Percentiles rank a stretch among this genome's conserved stretches.
These are phyloP conservation scores for Notodonta dromedarius DNA, from an alignment of 2,888 invertebrate genomes.

Conservation along the genomic window DNA sequence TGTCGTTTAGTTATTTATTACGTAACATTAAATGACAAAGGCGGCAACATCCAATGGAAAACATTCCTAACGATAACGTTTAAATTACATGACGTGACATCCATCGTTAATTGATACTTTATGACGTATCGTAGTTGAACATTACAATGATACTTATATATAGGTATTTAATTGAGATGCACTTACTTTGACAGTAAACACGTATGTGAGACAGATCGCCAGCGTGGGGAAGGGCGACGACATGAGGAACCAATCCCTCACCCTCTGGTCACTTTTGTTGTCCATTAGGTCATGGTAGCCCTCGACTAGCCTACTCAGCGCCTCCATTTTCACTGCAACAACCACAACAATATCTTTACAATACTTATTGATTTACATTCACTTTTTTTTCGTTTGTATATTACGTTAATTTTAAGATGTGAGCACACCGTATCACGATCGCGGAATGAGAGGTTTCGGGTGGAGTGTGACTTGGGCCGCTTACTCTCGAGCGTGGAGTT, in stretches of 20 bases:
- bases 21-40: slow-evolving; percentile 23
- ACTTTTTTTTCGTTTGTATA: slow-evolving; percentile 16
- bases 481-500: slow-evolving; percentile 49
- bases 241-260: slow-evolving; percentile 92
- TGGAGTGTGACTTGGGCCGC: slow-evolving; percentile 35
- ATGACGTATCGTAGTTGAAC: slow-evolving; percentile 27
- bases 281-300: slow-evolving; percentile 92
- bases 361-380: slow-evolving; percentile 17
- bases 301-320: slow-evolving; percentile 84
- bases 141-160: slow-evolving; percentile 6
- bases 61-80: slow-evolving; percentile 40
- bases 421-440: slow-evolving; percentile 33
- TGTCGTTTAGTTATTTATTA: slow-evolving; percentile 12
- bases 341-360: slow-evolving; percentile 28
- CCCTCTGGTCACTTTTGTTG: slow-evolving; percentile 92
- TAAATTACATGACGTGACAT: slow-evolving; percentile 41
- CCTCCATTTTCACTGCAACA: slow-evolving; percentile 85
- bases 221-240: slow-evolving; percentile 92
- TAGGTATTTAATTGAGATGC: background rate
- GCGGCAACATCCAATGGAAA: slow-evolving; percentile 47
- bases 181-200: slow-evolving; percentile 88
- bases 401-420: slow-evolving; percentile 27
- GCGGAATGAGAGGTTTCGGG: slow-evolving; percentile 43
- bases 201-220: slow-evolving; percentile 89
- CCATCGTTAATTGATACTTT: slow-evolving; percentile 32